Percentiles rank a stretch among this genome's conserved stretches.
phyloP scores from a whole-genome alignment of 2,888 invertebrate genomes.

The Ichneumoninae sp. region DNA sequence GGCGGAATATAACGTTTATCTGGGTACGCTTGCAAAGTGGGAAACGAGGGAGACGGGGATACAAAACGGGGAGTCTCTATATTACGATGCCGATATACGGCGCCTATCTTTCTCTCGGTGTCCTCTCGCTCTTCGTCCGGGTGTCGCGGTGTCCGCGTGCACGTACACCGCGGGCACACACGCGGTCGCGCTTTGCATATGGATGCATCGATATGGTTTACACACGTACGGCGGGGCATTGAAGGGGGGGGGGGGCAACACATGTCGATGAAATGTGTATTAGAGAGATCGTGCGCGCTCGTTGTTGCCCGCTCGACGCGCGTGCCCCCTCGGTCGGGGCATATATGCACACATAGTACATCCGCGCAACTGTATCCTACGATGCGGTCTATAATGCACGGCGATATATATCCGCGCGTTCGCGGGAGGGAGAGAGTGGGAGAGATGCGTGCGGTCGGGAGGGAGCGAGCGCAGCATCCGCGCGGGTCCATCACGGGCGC shows the following conservation, averaged over 20 bases:
- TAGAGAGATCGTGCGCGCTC: conserved; percentile 38
- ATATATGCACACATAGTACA: not conserved
- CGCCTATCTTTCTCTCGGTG: conserved; percentile 43
- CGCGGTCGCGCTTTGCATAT: not conserved
- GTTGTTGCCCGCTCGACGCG: conserved; percentile 49
- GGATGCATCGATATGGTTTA: conserved; percentile 4
- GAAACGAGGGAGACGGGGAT: conserved; percentile 31
- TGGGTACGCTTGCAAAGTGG: conserved; percentile 31
- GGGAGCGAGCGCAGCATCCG: not conserved
- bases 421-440: conserved; percentile 27
- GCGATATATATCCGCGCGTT: conserved; percentile 26
- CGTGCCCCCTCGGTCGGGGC: conserved; percentile 15
- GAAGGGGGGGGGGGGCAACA: conserved; percentile 1
- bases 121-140: not conserved
- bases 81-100: conserved; percentile 51
- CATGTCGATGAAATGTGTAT: conserved; percentile 42
- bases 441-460: conserved; percentile 11
- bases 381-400: conserved; percentile 23
- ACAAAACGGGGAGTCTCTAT: conserved; percentile 59
- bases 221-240: not conserved
- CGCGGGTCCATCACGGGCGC: not conserved
- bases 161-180: not conserved
- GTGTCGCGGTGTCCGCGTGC: conserved; percentile 1
- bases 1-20: conserved; percentile 59
- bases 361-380: not conserved